A percentile compares a stretch with the other conserved stretches of the same genome.
phyloP scores from a whole-genome alignment of 2,797 vertebrate species.

The Phrynocephalus forsythii region DNA sequence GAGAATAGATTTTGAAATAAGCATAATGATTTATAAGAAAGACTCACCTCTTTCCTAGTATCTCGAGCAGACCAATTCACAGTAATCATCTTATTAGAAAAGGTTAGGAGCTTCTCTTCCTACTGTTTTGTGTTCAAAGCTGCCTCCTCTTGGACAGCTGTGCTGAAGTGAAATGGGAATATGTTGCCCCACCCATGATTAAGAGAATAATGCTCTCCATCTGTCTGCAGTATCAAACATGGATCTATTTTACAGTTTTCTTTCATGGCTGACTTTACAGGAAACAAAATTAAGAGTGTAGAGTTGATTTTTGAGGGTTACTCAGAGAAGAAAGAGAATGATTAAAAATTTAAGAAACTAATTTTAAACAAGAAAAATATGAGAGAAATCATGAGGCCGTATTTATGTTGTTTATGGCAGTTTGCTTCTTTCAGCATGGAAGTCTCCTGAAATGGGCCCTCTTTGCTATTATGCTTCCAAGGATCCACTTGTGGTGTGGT shows the following conservation, averaged over 20 bases:
- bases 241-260: background rate
- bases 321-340: background rate
- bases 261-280: background rate
- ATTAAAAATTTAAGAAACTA: background rate
- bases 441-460: too few relatives aligned
- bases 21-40: conserved; percentile 5
- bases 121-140: background rate
- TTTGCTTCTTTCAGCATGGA: too few relatives aligned
- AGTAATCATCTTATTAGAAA: background rate
- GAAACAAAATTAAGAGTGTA: background rate
- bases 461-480: too few relatives aligned
- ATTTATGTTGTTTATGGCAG: background rate
- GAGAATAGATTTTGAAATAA: background rate
- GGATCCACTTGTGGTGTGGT: too few relatives aligned
- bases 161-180: background rate
- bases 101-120: background rate
- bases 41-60: background rate
- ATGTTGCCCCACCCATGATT: background rate
- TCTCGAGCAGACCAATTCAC: background rate
- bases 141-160: background rate
- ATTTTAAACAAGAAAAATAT: background rate
- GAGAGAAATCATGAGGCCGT: background rate
- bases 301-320: background rate
- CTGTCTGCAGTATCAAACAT: background rate
- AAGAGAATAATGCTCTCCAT: background rate